phyloP scores from a whole-genome alignment of 2,888 invertebrate species.

The Agrilus mali region DNA sequence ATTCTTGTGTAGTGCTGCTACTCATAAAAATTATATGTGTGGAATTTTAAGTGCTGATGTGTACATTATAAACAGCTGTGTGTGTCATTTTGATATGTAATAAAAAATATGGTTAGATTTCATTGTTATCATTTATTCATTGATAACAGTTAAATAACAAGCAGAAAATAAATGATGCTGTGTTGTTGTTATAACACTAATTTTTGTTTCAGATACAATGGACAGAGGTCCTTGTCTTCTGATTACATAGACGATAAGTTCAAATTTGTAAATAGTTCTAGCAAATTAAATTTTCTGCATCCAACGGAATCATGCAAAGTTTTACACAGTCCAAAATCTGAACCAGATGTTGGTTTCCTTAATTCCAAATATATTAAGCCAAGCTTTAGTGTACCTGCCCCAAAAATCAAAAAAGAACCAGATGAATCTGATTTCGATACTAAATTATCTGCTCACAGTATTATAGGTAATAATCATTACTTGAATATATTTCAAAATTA shows the following conservation, averaged over 20 bases:
- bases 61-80: no score
- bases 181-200: no score
- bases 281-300: no score
- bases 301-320: neutral
- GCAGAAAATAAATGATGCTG: no score
- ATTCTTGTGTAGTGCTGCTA: no score
- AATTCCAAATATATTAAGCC: conserved; percentile 2
- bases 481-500: neutral
- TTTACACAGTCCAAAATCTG: conserved; percentile 1
- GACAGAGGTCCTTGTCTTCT: conserved; percentile 5
- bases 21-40: no score
- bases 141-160: no score
- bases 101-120: no score
- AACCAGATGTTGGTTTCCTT: conserved; percentile 1
- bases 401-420: conserved; percentile 12
- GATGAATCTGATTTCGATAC: conserved; percentile 19
- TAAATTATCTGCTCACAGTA: conserved; percentile 31
- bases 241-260: conserved; percentile 5
- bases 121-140: no score
- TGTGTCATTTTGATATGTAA: no score
- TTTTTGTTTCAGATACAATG: conserved; percentile 4
- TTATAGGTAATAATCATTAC: conserved; percentile 27
- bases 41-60: no score
- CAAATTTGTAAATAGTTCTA: conserved; percentile 3
- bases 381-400: conserved; percentile 3